These are phyloP conservation scores for Phrynosoma blainvillii DNA, from an alignment of 2,113 vertebrate species.

Conservation along the genomic window DNA sequence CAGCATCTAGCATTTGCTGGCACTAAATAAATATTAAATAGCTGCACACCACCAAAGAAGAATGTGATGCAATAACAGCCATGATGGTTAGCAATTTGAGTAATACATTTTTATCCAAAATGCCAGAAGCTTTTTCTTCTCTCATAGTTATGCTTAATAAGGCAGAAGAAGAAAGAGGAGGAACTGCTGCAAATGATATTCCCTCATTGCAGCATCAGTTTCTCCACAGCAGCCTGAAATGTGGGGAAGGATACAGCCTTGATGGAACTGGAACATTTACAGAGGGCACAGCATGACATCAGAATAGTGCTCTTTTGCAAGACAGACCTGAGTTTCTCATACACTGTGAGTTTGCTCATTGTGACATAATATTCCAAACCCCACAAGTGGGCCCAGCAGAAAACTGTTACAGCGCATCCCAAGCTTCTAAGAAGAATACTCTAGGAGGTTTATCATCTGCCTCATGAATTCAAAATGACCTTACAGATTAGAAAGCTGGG, in stretches of 20 bases:
- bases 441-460: too few species aligned
- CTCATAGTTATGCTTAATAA: background rate
- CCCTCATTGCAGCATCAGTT: too few species aligned
- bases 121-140: background rate
- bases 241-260: background rate
- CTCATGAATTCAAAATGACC: too few species aligned
- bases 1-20: constrained; percentile 24
- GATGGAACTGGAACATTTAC: background rate
- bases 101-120: background rate
- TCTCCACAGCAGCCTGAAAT: background rate
- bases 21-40: background rate
- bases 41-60: background rate
- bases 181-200: too few species aligned
- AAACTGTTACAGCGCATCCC: background rate
- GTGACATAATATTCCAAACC: background rate
- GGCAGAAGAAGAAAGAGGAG: background rate
- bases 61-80: constrained; percentile 29
- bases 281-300: background rate
- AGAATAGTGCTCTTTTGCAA: background rate
- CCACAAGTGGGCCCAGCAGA: background rate
- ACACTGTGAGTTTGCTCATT: background rate
- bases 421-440: background rate
- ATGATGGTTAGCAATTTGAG: constrained; percentile 35
- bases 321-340: background rate
- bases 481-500: too few species aligned